Percentiles rank a stretch among this genome's conserved stretches.
Conservation (phyloP, 2,888 invertebrate genomes). For the Xanthorhoe spadicearia region DNA sequence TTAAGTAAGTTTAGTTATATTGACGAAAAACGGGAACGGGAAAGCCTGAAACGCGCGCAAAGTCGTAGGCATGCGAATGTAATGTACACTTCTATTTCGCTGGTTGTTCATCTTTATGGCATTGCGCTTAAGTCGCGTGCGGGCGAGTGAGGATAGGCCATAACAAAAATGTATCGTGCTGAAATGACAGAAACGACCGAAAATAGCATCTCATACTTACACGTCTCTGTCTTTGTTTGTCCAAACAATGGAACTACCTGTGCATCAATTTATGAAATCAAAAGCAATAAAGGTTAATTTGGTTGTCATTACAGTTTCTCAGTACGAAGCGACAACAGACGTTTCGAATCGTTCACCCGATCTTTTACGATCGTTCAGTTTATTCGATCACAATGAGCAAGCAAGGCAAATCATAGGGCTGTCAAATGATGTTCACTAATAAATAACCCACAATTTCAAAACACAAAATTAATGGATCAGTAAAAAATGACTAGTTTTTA, state of each 20-base stretch:
- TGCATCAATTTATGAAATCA: slow-evolving; percentile 36
- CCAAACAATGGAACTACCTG: slow-evolving; percentile 38
- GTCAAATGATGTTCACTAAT: slow-evolving; percentile 9
- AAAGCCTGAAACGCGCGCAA: no score
- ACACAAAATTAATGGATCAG: no score
- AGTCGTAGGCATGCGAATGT: no score
- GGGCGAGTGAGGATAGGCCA: no score
- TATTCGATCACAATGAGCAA: slow-evolving; percentile 61
- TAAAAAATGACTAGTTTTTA: no score
- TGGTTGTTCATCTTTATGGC: no score
- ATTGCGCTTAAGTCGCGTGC: no score
- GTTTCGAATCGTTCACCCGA: slow-evolving; percentile 74
- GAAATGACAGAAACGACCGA: slow-evolving; percentile 12
- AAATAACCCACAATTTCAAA: background rate
- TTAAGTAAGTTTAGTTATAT: no score
- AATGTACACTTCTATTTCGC: no score
- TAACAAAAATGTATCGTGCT: background rate
- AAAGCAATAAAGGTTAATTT: slow-evolving; percentile 68
- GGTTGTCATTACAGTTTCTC: slow-evolving; percentile 66
- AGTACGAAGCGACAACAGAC: slow-evolving; percentile 62
- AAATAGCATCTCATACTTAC: slow-evolving; percentile 14
- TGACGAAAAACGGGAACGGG: no score
- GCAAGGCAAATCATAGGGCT: slow-evolving; percentile 42
- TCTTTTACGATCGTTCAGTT: slow-evolving; percentile 66
- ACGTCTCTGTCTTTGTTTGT: slow-evolving; percentile 28